A percentile compares a stretch with the other conserved stretches of the same genome.
Evolutionary conservation across 2,113 vertebrate genomes (phyloP).

Genomic region (Suncus etruscus): DNA sequence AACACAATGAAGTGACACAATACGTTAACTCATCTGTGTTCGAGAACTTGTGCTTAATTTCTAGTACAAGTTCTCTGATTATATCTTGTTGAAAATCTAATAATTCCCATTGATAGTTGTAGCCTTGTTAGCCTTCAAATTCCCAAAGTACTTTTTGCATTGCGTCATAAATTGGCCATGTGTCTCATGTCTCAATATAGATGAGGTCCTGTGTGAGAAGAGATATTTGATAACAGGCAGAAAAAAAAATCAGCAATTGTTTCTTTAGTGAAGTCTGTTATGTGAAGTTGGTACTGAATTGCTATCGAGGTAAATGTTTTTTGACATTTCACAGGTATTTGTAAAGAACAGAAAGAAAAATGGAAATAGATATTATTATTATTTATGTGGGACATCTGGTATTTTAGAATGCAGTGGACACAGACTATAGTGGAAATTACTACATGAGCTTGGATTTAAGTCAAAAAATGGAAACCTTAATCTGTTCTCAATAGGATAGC

Average conservation of each 20-base stretch:
- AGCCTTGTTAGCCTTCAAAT: slow-evolving; percentile 57
- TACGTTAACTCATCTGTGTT: neutral
- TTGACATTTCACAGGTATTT: slow-evolving; percentile 20
- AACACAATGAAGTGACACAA: neutral
- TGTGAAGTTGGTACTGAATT: neutral
- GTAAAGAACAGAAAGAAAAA: neutral
- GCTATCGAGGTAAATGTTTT: slow-evolving; percentile 10
- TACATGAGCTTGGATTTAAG: neutral
- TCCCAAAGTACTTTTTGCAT: slow-evolving; percentile 57
- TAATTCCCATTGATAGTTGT: slow-evolving; percentile 28
- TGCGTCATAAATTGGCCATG: slow-evolving; percentile 44
- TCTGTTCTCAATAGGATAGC: neutral
- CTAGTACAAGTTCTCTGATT: slow-evolving; percentile 23
- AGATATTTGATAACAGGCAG: slow-evolving; percentile 43
- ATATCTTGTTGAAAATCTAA: neutral
- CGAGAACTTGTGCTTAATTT: neutral
- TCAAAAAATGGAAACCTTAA: neutral
- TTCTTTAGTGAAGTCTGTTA: neutral
- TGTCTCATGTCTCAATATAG: slow-evolving; percentile 1
- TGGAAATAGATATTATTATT: neutral
- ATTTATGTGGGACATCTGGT: neutral
- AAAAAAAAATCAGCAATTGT: neutral
- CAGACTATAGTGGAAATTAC: slow-evolving; percentile 16
- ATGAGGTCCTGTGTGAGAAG: neutral
- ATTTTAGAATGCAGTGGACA: neutral